A percentile compares a stretch with the other conserved stretches of the same genome.
These are phyloP conservation scores for Xanthia icteritia DNA, from an alignment of 2,888 invertebrate species.

Conservation along the genomic window DNA sequence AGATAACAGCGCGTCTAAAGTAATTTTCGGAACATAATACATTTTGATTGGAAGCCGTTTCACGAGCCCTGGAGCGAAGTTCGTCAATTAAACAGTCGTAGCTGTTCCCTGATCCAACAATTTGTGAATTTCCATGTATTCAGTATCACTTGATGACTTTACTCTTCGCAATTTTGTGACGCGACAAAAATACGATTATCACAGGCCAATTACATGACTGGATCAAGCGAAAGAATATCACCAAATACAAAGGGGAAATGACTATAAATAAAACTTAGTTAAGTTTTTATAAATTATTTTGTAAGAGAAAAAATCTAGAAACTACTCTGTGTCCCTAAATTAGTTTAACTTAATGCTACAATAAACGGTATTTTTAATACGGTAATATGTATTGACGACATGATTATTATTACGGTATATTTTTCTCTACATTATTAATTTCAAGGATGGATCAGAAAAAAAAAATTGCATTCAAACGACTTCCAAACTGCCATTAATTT, in stretches of 20 bases:
- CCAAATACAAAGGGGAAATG: neutral
- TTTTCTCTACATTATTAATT: neutral
- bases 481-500: neutral
- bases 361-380: too few species aligned
- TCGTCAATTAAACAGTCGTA: constrained; percentile 59
- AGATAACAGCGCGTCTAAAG: constrained; percentile 44
- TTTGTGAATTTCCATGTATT: constrained; percentile 57
- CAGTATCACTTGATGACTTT: constrained; percentile 17
- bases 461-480: neutral
- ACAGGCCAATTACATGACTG: neutral
- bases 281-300: neutral
- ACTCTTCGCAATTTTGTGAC: constrained; percentile 20
- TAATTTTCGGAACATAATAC: constrained; percentile 57
- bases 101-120: constrained; percentile 36
- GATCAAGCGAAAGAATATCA: neutral
- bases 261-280: neutral
- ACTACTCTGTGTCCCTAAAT: too few species aligned
- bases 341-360: too few species aligned
- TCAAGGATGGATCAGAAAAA: neutral
- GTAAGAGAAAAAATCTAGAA: too few species aligned
- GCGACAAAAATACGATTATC: constrained; percentile 12
- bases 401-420: neutral
- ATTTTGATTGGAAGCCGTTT: constrained; percentile 52
- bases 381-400: too few species aligned
- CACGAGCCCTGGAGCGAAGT: constrained; percentile 51